A percentile compares a stretch with the other conserved stretches of the same genome.
phyloP scores from a whole-genome alignment of 1,140 invertebrate species.

The Sycophila sp. region DNA sequence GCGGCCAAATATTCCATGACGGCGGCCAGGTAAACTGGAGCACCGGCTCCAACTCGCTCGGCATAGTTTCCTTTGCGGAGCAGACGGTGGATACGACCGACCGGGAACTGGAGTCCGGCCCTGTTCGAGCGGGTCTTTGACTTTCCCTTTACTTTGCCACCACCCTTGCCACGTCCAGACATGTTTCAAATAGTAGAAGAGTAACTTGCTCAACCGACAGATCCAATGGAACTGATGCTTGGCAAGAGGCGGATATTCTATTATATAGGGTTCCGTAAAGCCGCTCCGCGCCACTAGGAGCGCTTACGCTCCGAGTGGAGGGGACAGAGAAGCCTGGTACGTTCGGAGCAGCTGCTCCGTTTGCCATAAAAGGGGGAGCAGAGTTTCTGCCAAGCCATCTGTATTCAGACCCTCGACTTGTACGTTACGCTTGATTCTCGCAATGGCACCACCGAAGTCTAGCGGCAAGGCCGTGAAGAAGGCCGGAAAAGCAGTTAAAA shows the following conservation, averaged over 20 bases:
- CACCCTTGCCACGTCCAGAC: slow-evolving; percentile 72
- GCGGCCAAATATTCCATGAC: slow-evolving; percentile 73
- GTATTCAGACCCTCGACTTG: too few species aligned
- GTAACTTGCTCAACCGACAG: not conserved
- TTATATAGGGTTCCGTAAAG: not conserved
- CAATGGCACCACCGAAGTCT: slow-evolving; percentile 65
- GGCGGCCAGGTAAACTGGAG: slow-evolving; percentile 78
- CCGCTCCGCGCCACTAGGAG: not conserved
- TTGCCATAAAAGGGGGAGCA: not conserved
- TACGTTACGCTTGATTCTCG: slow-evolving; percentile 37
- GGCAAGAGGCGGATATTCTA: not conserved
- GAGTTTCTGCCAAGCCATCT: not conserved
- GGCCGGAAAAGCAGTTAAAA: slow-evolving; percentile 69
- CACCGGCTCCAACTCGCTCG: slow-evolving; percentile 75
- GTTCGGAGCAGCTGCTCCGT: not conserved
- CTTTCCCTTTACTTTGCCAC: slow-evolving; percentile 73
- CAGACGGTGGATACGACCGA: slow-evolving; percentile 76
- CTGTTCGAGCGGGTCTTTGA: slow-evolving; percentile 72
- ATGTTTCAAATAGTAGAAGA: slow-evolving; percentile 46
- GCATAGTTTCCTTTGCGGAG: slow-evolving; percentile 78
- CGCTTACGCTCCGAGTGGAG: not conserved
- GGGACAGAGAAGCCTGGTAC: not conserved
- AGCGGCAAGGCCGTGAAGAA: slow-evolving; percentile 67
- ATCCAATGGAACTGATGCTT: not conserved
- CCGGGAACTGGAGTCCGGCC: slow-evolving; percentile 78